Evolutionary conservation across 2,113 vertebrate species (phyloP), one percentile per base, ranked within the genome.

Genomic region (Archocentrus centrarchus): DNA sequence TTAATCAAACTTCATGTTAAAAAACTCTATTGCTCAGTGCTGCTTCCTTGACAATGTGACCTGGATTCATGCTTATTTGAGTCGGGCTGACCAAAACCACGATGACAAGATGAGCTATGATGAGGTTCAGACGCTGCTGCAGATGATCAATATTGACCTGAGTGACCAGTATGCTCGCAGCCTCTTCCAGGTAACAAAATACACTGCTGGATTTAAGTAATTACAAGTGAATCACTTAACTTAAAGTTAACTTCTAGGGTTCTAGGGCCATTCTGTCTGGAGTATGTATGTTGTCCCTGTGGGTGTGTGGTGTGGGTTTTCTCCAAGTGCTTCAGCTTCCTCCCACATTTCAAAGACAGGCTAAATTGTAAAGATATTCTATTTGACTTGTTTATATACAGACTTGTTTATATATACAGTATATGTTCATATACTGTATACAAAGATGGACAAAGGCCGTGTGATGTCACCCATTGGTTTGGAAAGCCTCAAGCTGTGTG

Each of bases 31-130:
- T 8, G 2, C 15, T 41, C 53, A 39, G 24, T 0, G 53, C 8
- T 83, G 24, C 68, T 83, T 87, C 92, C 94, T 95, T 96, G 70
- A 96, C 94, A 15, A 0, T 4, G 7, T 1, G 64, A 97, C 95
- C 76, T 99, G 98, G 98, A 99, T 99, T 91, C 94, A 97, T 6
- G 95, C 95, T 57, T 97, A 97, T 79, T 94, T 99, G 91, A 97
- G 95, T 81, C 95, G 94, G 24, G 98, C 98, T 0, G 98, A 99
- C 86, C 95, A 95, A 83, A 94, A 99, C 93, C 96, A 95, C 32
- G 98, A 99, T 63, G 97, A 97, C 47, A 98, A 97, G 93, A 98
- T 99, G 97, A 98, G 96, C 88, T 98, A 99, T 80, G 95, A 97
- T 53, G 98, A 99, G 91, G 96, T 98, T 81, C 97, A 98, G 94